Conservation (phyloP, 2,113 vertebrate species). For the Menidia beryllina region DNA sequence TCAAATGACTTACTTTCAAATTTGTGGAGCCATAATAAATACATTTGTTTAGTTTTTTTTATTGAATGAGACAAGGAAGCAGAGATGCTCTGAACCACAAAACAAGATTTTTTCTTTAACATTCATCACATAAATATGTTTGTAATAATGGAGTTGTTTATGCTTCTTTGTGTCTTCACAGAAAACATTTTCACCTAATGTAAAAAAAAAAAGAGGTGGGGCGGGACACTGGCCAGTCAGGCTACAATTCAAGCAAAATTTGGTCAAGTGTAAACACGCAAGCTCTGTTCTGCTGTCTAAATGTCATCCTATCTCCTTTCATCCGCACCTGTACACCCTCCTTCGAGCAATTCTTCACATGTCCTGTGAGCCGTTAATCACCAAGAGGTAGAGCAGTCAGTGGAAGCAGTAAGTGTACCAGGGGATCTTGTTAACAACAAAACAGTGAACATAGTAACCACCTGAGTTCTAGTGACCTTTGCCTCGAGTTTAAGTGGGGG, state of each 20-base stretch:
- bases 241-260: background rate
- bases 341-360: conserved; percentile 25
- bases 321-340: conserved; percentile 2
- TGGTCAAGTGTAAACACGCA: background rate
- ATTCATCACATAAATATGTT: too few species aligned
- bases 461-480: conserved; percentile 35
- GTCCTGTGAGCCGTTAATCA: conserved; percentile 29
- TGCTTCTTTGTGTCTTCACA: too few species aligned
- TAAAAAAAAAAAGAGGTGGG: background rate
- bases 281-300: background rate
- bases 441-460: conserved; percentile 1
- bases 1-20: too few species aligned
- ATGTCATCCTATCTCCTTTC: background rate
- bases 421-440: conserved; percentile 7
- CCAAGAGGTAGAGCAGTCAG: background rate
- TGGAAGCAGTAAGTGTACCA: conserved; percentile 19
- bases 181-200: too few species aligned
- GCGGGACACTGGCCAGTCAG: background rate
- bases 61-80: background rate
- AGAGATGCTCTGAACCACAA: background rate
- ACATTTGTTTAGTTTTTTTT: background rate
- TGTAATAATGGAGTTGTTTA: too few species aligned
- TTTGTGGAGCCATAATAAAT: background rate
- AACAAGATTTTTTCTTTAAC: too few species aligned
- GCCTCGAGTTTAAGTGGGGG: conserved; percentile 11